phyloP scores from a whole-genome alignment of 2,113 vertebrate genomes.

The Alligator sinensis region DNA sequence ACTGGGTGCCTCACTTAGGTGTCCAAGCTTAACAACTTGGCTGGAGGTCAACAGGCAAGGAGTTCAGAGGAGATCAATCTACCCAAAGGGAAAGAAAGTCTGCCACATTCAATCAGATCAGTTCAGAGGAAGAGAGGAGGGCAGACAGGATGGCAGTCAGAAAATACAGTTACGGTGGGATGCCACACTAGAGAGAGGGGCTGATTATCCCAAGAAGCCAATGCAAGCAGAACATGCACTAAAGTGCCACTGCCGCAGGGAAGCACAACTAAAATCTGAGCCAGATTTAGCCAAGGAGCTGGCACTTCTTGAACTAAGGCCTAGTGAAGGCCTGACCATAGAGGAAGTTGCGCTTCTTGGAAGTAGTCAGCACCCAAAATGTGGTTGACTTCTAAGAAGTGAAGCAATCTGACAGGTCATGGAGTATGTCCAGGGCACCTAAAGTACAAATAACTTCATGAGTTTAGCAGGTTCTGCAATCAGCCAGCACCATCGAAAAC shows the following conservation, averaged over 20 bases:
- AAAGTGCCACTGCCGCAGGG: neutral
- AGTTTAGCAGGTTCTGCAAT: neutral
- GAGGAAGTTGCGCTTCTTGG: too few species aligned
- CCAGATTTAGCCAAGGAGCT: too few species aligned
- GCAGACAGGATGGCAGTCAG: neutral
- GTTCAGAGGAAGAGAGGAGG: neutral
- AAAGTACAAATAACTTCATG: neutral
- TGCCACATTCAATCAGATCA: neutral
- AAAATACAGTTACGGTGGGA: neutral
- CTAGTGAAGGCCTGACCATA: neutral
- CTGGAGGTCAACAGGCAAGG: neutral
- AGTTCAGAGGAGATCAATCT: neutral
- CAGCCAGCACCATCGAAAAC: neutral
- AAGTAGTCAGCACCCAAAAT: neutral
- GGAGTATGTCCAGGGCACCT: neutral
- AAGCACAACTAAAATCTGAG: too few species aligned
- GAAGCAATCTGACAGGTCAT: neutral
- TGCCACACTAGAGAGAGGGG: neutral
- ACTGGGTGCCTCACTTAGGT: neutral
- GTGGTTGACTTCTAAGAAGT: neutral
- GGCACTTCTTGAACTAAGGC: too few species aligned
- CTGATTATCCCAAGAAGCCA: neutral
- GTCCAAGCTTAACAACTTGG: neutral
- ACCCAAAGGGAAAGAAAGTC: neutral
- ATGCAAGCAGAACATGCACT: neutral